phyloP scores from a whole-genome alignment of 2,888 invertebrate genomes.

The Lamellibrachia columna region DNA sequence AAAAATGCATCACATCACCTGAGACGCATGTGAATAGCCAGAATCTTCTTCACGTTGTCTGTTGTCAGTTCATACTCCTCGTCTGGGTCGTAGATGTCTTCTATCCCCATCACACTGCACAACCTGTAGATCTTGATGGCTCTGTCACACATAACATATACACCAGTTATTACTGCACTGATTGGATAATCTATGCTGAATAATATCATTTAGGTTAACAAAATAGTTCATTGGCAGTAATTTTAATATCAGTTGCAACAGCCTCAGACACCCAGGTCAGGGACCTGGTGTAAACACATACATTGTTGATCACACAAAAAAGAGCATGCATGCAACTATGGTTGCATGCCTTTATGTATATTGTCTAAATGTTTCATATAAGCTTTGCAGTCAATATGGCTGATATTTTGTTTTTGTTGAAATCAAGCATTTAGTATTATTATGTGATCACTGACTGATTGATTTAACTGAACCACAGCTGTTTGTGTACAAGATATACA shows the following conservation, averaged over 20 bases:
- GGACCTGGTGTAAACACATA: too few species aligned
- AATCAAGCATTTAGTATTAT: background rate
- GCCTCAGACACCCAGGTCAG: background rate
- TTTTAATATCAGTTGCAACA: background rate
- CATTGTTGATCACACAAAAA: too few species aligned
- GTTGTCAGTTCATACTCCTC: constrained; percentile 57
- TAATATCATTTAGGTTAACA: background rate
- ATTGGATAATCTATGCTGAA: background rate
- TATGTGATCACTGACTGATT: background rate
- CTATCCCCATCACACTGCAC: constrained; percentile 54
- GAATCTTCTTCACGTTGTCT: constrained; percentile 61
- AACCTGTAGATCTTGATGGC: constrained; percentile 46
- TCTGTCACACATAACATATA: background rate
- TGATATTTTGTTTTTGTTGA: too few species aligned
- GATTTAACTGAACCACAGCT: background rate
- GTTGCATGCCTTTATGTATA: too few species aligned
- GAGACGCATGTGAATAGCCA: constrained; percentile 62
- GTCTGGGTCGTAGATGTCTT: constrained; percentile 51
- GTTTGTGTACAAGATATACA: background rate
- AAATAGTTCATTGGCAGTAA: background rate
- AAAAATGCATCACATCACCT: constrained; percentile 48
- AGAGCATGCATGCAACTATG: too few species aligned
- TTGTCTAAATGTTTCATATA: too few species aligned
- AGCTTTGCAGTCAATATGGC: too few species aligned
- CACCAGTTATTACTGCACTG: background rate